Evolutionary conservation across 2,888 invertebrate genomes (phyloP).

Genomic region (Rapana venosa): DNA sequence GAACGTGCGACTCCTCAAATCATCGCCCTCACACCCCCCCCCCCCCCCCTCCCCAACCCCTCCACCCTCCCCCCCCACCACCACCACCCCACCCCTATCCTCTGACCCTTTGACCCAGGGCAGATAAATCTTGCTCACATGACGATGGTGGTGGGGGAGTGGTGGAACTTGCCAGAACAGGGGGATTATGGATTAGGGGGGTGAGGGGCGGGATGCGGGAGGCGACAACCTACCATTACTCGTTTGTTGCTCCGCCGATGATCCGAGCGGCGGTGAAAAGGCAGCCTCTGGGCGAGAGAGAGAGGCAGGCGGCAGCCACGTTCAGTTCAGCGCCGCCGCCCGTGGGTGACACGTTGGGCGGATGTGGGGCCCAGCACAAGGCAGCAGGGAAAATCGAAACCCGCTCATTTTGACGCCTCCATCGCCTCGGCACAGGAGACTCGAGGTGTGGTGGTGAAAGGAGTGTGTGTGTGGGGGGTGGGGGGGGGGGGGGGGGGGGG

Average conservation of each 20-base stretch:
- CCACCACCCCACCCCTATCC: not conserved
- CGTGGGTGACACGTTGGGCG: no score
- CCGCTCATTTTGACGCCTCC: constrained; percentile 31
- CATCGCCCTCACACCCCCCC: no score
- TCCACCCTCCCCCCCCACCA: not conserved
- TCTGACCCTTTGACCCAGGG: constrained; percentile 33
- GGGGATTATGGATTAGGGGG: constrained; percentile 28
- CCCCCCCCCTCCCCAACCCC: not conserved
- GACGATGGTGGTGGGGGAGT: constrained; percentile 37
- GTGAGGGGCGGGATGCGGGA: not conserved
- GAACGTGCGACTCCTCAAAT: no score
- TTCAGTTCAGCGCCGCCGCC: no score
- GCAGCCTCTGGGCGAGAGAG: not conserved
- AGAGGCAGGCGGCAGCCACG: not conserved
- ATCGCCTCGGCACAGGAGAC: no score
- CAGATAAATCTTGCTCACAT: constrained; percentile 37
- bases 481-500: no score
- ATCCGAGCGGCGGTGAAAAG: no score
- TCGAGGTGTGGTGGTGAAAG: no score
- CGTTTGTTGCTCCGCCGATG: not conserved
- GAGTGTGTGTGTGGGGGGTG: no score
- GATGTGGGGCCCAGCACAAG: no score
- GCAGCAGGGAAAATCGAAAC: constrained; percentile 14
- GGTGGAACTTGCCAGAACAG: constrained; percentile 12
- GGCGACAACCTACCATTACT: constrained; percentile 22